A percentile compares a stretch with the other conserved stretches of the same genome.
Evolutionary conservation across 2,888 invertebrate species (phyloP).

Genomic region (Hofmannophila pseudospretella): DNA sequence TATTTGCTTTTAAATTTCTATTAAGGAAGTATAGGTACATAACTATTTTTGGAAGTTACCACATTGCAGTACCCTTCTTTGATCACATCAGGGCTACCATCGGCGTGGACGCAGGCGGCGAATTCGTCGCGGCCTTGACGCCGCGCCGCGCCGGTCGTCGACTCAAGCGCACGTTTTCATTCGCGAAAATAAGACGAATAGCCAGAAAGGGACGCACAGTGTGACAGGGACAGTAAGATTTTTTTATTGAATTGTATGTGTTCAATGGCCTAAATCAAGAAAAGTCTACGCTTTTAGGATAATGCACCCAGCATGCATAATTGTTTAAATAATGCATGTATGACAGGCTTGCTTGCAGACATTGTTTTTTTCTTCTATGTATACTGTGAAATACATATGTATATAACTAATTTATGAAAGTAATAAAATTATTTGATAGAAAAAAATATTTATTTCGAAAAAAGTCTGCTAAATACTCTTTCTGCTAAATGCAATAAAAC

Average conservation of each 20-base stretch:
- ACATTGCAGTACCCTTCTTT: neutral
- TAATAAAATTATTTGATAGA: no score
- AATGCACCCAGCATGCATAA: no score
- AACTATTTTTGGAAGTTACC: neutral
- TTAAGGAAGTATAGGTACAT: neutral
- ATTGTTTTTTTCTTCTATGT: no score
- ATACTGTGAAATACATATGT: no score
- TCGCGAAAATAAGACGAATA: conserved; percentile 36
- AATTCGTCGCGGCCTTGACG: conserved; percentile 69
- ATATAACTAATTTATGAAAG: no score
- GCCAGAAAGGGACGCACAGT: conserved; percentile 11
- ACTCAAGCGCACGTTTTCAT: conserved; percentile 47
- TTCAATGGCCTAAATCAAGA: no score
- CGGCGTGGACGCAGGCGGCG: conserved; percentile 25
- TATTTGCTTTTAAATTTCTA: neutral
- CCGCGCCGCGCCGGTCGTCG: conserved; percentile 64
- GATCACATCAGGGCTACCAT: conserved; percentile 4
- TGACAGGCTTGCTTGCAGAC: no score
- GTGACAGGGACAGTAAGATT: neutral
- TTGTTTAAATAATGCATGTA: no score
- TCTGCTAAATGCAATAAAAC: no score
- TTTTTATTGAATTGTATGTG: neutral
- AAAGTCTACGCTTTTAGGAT: no score
- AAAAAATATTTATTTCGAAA: no score
- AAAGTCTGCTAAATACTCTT: no score